Conservation (phyloP, 2,113 vertebrate genomes). For the Psettodes erumei region DNA sequence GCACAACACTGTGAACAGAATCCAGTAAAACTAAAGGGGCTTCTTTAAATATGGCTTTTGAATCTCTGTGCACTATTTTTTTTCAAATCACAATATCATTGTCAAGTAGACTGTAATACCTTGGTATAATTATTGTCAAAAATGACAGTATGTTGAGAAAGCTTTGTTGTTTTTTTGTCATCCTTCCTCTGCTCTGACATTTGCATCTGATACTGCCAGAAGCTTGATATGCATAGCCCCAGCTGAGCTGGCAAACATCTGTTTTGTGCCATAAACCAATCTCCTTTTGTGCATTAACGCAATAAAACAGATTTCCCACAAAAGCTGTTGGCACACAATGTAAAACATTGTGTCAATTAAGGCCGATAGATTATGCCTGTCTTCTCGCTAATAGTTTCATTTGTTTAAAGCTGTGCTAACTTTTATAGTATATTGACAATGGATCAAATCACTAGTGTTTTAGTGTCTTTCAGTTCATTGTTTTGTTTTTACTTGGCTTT, state of each 20-base stretch:
- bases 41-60: neutral
- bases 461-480: neutral
- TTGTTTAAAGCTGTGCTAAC: slow-evolving; percentile 2
- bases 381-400: neutral
- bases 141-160: neutral
- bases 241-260: slow-evolving; percentile 53
- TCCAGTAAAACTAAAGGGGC: neutral
- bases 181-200: slow-evolving; percentile 22
- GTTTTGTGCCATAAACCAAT: slow-evolving; percentile 40
- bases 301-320: slow-evolving; percentile 40
- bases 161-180: neutral
- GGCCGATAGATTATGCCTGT: neutral
- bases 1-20: neutral
- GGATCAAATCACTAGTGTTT: neutral
- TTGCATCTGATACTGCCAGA: slow-evolving; percentile 26
- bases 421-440: neutral
- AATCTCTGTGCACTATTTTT: neutral
- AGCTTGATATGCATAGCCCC: neutral
- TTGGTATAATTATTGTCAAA: neutral
- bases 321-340: slow-evolving; percentile 23
- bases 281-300: slow-evolving; percentile 11
- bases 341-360: slow-evolving; percentile 34
- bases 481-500: neutral
- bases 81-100: neutral
- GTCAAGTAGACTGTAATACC: neutral